Conservation (phyloP, 2,888 invertebrate species). For the Hypsopygia costalis region DNA sequence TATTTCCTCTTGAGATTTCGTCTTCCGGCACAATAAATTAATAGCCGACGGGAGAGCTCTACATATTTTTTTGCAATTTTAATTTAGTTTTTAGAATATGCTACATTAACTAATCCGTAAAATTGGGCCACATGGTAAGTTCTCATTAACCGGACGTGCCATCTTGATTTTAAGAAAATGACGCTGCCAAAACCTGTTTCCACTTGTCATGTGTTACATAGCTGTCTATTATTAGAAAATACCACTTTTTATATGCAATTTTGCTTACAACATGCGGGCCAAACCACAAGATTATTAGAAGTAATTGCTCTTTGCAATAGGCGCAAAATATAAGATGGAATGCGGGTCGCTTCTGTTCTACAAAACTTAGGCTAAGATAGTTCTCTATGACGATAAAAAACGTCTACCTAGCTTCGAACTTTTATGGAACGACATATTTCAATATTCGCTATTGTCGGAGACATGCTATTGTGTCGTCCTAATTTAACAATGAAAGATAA, state of each 20-base stretch:
- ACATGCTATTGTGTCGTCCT: constrained; percentile 58
- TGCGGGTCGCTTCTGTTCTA: constrained; percentile 58
- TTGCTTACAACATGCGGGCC: constrained; percentile 64
- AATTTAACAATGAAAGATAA: constrained; percentile 70
- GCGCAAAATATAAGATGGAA: constrained; percentile 50
- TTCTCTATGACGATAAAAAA: constrained; percentile 39
- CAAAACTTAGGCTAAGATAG: constrained; percentile 37
- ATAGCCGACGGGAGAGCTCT: constrained; percentile 48
- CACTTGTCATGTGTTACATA: constrained; percentile 44
- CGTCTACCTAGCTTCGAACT: constrained; percentile 38
- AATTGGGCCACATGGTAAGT: constrained; percentile 54
- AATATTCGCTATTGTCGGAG: constrained; percentile 60
- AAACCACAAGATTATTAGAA: constrained; percentile 71
- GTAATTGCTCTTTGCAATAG: constrained; percentile 62
- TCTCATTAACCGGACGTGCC: constrained; percentile 53
- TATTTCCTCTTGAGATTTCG: constrained; percentile 78
- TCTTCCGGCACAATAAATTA: constrained; percentile 78
- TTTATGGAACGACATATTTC: constrained; percentile 59
- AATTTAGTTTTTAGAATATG: constrained; percentile 49
- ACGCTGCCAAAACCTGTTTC: constrained; percentile 47
- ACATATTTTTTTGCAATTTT: constrained; percentile 53
- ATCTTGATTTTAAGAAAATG: constrained; percentile 36
- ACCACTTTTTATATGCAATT: constrained; percentile 65
- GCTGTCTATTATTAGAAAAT: constrained; percentile 59
- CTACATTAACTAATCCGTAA: constrained; percentile 46